Base-by-base conservation (phyloP, 1,140 invertebrate genomes). In the Ceratosolen solmsi region DNA sequence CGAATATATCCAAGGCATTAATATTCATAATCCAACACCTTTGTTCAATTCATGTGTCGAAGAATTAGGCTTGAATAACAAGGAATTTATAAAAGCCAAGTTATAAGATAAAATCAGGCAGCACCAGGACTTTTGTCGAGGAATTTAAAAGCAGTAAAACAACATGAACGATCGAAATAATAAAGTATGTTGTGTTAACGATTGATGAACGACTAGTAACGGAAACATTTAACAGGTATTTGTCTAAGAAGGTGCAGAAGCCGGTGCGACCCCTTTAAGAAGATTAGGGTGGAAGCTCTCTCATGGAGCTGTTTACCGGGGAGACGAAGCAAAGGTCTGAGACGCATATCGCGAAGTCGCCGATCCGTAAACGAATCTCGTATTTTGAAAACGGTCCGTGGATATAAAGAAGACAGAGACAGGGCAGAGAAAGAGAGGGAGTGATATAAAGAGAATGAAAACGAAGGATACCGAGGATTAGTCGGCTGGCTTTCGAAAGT, bases 241-340 rank as follows among this genome's bases (percentile, higher is more conserved):
- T 60, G 72, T 63, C 70, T 27, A 30, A 36, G 81, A 73, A 78
- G 71, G 75, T 49, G 76, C 41, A 63, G 81, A 78, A 82, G 63
- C 49, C 80, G 70, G 72, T 60, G 75, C 75, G 63, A 85, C 68
- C 74, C 82, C 82, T 77, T 77, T 89, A 88, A 88, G 85, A 84
- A 88, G 87, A 89, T 89, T 89, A 89, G 83, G 38, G 4, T 68
- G 63, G 63, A 38, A 68, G 33, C 33, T 38, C 63, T 38, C 5
- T 13, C 77, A 85, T 84, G 79, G 49, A 68, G 63, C 63, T 68
- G 63, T 68, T 68, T 68, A 68, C 63, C 63, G 20, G 38, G 17
- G 33, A 68, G 22, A 38, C 33, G 1, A n/a, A n/a, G 33, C 33
- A 9, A 11, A 38, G 20, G 25, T 68, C 33, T 17, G 63, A 0